These are phyloP conservation scores for Synergus japonicus DNA, from an alignment of 2,888 invertebrate species.

Conservation along the genomic window DNA sequence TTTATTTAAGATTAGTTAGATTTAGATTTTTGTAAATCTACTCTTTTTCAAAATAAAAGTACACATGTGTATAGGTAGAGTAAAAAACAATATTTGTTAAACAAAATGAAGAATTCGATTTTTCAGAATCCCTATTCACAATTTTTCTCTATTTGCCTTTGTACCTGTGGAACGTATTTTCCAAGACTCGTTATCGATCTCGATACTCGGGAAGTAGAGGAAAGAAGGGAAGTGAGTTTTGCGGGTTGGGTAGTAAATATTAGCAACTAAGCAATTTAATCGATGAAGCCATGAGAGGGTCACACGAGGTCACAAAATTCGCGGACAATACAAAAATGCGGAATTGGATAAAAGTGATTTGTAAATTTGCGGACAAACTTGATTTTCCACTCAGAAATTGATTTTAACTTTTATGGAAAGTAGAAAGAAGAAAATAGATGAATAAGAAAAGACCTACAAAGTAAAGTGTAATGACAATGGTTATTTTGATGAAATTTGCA, in stretches of 20 bases:
- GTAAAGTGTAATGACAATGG: too few species aligned
- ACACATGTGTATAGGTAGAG: too few species aligned
- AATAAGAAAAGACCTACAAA: too few species aligned
- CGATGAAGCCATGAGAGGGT: constrained; percentile 42
- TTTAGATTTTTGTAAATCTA: too few species aligned
- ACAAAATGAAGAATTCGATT: too few species aligned
- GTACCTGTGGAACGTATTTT: constrained; percentile 35
- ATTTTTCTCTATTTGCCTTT: not conserved
- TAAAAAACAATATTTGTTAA: too few species aligned
- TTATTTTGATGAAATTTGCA: not conserved
- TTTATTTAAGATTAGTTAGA: too few species aligned
- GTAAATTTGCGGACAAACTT: not conserved
- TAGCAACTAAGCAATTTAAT: constrained; percentile 44
- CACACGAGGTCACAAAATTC: constrained; percentile 34
- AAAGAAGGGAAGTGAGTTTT: constrained; percentile 32
- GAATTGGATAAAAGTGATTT: constrained; percentile 8
- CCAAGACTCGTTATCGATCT: constrained; percentile 27
- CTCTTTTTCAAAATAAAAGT: too few species aligned
- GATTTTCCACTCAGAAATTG: constrained; percentile 6
- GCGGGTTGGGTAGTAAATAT: constrained; percentile 41
- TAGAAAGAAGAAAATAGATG: too few species aligned
- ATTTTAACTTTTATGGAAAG: not conserved
- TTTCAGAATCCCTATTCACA: too few species aligned
- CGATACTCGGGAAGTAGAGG: constrained; percentile 4
- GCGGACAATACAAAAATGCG: not conserved